Conservation (phyloP, 2,113 vertebrate species). For the Thermophis baileyi region DNA sequence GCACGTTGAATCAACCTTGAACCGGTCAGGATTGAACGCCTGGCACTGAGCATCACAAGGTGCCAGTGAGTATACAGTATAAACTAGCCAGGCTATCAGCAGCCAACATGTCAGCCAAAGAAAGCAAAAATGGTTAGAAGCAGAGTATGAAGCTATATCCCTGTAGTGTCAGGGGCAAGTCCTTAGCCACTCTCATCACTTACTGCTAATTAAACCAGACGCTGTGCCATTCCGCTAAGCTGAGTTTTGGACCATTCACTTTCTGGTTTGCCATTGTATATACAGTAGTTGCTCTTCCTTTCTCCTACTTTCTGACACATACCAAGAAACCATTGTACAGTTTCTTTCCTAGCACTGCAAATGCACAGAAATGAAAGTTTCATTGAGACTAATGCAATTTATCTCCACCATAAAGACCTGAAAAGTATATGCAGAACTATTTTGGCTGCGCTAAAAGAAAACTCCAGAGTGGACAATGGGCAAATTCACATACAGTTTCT, state of each 20-base stretch:
- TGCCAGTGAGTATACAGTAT: constrained; percentile 47
- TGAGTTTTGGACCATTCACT: constrained; percentile 18
- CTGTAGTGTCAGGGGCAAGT: constrained; percentile 48
- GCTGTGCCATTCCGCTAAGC: constrained; percentile 11
- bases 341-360: neutral
- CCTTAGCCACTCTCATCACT: constrained; percentile 47
- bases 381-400: neutral
- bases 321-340: neutral
- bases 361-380: neutral
- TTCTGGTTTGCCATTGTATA: neutral
- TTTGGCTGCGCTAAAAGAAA: neutral
- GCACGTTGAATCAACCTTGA: neutral
- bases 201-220: constrained; percentile 48
- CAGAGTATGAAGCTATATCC: constrained; percentile 54
- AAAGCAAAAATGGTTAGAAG: constrained; percentile 50
- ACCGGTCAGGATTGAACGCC: neutral
- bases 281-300: accelerated
- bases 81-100: constrained; percentile 36
- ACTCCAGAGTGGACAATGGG: neutral
- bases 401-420: neutral
- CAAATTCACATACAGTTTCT: neutral
- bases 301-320: neutral
- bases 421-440: neutral
- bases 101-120: constrained; percentile 40
- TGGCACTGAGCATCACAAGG: constrained; percentile 43